Base-by-base conservation (phyloP, 1,140 invertebrate species). In the Portunus trituberculatus region DNA sequence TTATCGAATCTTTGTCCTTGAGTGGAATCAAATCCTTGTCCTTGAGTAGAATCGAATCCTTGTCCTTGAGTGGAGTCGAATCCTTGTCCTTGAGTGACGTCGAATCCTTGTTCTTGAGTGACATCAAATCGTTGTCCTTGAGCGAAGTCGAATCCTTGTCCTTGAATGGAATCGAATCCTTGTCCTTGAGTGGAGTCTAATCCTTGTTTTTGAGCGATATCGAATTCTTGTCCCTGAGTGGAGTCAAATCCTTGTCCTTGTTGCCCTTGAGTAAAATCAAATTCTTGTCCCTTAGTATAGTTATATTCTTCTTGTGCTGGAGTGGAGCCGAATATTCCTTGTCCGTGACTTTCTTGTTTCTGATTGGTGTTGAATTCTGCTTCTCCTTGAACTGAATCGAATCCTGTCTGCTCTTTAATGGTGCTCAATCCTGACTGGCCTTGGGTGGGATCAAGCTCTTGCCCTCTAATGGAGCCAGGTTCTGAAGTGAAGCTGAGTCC, bases 271-370 rank as follows among this genome's bases (percentile, higher is more conserved):
- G 20, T 45, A 14, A 31, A 88, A 0, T 39, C 28, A 12, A 88
- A 88, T 29, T 10, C 86, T 87, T 46, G 6, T 32, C 87, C 39
- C 12, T 45, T 29, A 90, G n/a, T 52, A 29, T 20, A 48, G 3
- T 28, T 20, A 25, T 52, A 90, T 16, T 46, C 84, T 3, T 0
- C 6, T 87, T 93, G 39, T 45, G 10, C 25, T 67, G 59, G 89
- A 32, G 67, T 82, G 14, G 84, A 25, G 84, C 39, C 93, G 59
- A 31, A 94, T 67, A 45, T 86, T 12, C 20, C 88, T 48, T 82
- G 93, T 10, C 76, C 82, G 59, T 84, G 76, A 14, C 82, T 83
- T 29, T 0, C 28, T 59, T 86, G 46, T 14, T 46, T 84, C n/a
- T n/a, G 84, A 32, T 4, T 48, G 25, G 29, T 31, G 28, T 31